These are phyloP conservation scores for Aricia agestis DNA, from an alignment of 1,140 invertebrate genomes.

Conservation along the genomic window DNA sequence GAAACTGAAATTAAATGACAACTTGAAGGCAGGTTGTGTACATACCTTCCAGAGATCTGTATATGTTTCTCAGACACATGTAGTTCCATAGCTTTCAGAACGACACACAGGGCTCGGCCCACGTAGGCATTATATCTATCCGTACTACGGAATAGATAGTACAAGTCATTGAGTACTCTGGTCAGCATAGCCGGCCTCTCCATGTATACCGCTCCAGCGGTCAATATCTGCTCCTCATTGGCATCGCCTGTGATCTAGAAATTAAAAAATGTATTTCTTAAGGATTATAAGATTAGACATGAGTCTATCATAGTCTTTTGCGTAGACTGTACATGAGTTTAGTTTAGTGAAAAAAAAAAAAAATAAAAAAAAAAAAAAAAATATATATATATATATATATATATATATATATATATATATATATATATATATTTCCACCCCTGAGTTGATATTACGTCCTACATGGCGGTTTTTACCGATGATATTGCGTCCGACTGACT, in stretches of 20 bases:
- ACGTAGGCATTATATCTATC: constrained; percentile 82
- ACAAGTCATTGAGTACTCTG: constrained; percentile 93
- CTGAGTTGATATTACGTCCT: no score
- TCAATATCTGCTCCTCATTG: constrained; percentile 92
- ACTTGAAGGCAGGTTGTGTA: constrained; percentile 18
- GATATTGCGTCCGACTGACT: no score
- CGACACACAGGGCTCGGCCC: constrained; percentile 84
- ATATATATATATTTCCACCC: no score
- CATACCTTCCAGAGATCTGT: constrained; percentile 93
- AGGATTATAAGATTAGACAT: no score
- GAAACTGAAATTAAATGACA: no score
- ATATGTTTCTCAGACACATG: constrained; percentile 90
- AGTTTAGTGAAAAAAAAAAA: no score
- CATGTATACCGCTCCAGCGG: constrained; percentile 87
- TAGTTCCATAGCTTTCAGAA: constrained; percentile 90
- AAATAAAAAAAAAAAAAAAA: no score
- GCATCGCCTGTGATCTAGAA: constrained; percentile 91
- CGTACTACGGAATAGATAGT: constrained; percentile 89
- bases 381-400: no score
- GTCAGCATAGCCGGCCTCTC: constrained; percentile 87
- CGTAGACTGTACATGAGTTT: no score
- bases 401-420: no score
- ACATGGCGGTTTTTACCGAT: no score
- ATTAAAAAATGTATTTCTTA: neutral
- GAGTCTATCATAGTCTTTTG: no score